Percentiles rank a stretch among this genome's conserved stretches.
phyloP scores from a whole-genome alignment of 30 jellyfish, hydroid and myxozoan genomes.

The Hydractinia symbiolongicarpus region DNA sequence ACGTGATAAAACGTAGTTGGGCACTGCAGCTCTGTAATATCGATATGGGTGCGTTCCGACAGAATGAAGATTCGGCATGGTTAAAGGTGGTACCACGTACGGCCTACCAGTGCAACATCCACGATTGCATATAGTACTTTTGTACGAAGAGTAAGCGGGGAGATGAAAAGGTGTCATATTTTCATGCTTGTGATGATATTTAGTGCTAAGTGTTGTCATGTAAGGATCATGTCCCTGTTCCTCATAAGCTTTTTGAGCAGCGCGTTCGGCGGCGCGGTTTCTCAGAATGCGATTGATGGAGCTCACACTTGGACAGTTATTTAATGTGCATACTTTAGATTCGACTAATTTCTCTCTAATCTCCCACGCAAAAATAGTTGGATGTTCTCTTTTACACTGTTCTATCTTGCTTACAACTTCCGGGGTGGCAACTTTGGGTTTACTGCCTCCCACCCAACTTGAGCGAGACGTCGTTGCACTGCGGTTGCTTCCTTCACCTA shows the following conservation, averaged over 20 bases:
- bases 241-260: conserved; percentile 63
- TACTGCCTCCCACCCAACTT: conserved; percentile 87
- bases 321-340: conserved; percentile 58
- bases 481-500: neutral
- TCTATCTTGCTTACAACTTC: conserved; percentile 85
- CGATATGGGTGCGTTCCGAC: no score
- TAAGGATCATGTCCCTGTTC: conserved; percentile 38
- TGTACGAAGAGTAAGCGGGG: no score
- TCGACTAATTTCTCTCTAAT: conserved; percentile 82
- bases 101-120: no score
- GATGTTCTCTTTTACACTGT: conserved; percentile 65
- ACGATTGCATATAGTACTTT: no score
- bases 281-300: conserved; percentile 95
- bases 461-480: neutral
- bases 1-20: no score
- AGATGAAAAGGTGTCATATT: no score
- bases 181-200: no score
- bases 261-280: conserved; percentile 90
- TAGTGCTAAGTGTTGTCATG: no score
- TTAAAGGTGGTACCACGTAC: no score
- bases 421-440: conserved; percentile 98
- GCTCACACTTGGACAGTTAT: conserved; percentile 94
- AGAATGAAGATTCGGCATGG: no score
- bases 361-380: conserved; percentile 98
- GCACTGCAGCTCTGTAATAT: no score